Evolutionary conservation across 2,113 vertebrate genomes (phyloP).

Genomic region (Poeciliopsis retropinna): DNA sequence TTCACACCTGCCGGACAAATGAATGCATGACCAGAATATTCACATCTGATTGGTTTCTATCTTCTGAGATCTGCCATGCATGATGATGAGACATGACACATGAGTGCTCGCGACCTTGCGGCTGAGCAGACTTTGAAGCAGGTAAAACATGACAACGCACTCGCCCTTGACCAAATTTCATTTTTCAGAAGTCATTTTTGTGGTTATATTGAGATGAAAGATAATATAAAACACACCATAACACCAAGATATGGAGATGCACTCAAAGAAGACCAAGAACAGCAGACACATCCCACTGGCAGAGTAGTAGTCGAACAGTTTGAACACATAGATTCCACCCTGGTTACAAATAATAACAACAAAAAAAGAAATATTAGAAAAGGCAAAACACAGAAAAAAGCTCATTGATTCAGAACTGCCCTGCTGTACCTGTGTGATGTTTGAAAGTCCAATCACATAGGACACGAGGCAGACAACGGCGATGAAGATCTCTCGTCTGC

Average conservation of each 20-base stretch:
- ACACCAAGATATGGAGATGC: conserved; percentile 98
- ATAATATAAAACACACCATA: conserved; percentile 83
- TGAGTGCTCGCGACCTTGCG: conserved; percentile 56
- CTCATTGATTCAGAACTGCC: not conserved
- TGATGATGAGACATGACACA: conserved; percentile 54
- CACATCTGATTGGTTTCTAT: conserved; percentile 69
- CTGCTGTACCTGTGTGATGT: conserved; percentile 93
- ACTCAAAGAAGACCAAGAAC: conserved; percentile 98
- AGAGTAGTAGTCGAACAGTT: conserved; percentile 98
- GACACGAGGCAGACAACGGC: conserved; percentile 92
- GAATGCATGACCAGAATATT: conserved; percentile 63
- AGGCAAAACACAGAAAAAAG: not conserved
- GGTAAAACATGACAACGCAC: conserved; percentile 1
- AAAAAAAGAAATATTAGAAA: conserved; percentile 22
- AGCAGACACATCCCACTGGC: conserved; percentile 98
- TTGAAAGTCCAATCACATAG: conserved; percentile 95
- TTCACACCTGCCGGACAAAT: conserved; percentile 87
- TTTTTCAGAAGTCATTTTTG: not conserved
- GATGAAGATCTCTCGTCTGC: conserved; percentile 94
- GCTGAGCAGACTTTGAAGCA: conserved; percentile 38
- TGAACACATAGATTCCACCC: conserved; percentile 98
- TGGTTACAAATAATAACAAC: conserved; percentile 60
- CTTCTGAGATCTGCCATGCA: conserved; percentile 60
- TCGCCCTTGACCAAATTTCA: not conserved
- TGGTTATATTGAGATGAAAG: conserved; percentile 1